Evolutionary conservation across 2,113 vertebrate genomes (phyloP).

Genomic region (Poecilia latipinna): DNA sequence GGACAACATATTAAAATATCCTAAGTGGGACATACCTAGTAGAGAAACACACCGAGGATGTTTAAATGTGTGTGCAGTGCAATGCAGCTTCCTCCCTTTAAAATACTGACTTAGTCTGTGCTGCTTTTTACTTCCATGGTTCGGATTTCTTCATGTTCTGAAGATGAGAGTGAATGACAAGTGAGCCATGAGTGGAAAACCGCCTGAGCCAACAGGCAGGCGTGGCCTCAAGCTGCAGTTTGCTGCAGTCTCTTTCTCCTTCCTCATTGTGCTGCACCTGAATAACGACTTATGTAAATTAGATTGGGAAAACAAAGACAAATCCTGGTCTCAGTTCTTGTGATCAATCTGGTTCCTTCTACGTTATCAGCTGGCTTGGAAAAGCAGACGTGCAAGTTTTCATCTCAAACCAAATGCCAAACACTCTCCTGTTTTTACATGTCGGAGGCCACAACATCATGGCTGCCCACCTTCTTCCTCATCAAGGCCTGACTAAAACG

Average conservation of each 20-base stretch:
- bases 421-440: slow-evolving; percentile 9
- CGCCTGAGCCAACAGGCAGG: slow-evolving; percentile 60
- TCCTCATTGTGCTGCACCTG: slow-evolving; percentile 41
- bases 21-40: background rate
- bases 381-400: slow-evolving; percentile 14
- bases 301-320: slow-evolving; percentile 60
- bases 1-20: background rate
- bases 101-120: background rate
- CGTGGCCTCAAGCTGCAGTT: slow-evolving; percentile 62
- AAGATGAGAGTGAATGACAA: slow-evolving; percentile 9
- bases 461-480: slow-evolving; percentile 16
- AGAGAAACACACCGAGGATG: background rate
- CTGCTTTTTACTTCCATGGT: background rate
- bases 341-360: slow-evolving; percentile 52
- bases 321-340: slow-evolving; percentile 57
- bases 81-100: background rate
- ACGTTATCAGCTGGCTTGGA: slow-evolving; percentile 19
- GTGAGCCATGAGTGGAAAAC: background rate
- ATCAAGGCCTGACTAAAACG: background rate
- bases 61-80: background rate
- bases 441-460: slow-evolving; percentile 4
- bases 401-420: background rate
- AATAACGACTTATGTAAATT: slow-evolving; percentile 66
- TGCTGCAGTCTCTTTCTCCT: slow-evolving; percentile 51
- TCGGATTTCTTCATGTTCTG: background rate